A percentile compares a stretch with the other conserved stretches of the same genome.
Evolutionary conservation across 2,113 vertebrate genomes (phyloP).

Genomic region (Machaerirhynchus nigripectus): DNA sequence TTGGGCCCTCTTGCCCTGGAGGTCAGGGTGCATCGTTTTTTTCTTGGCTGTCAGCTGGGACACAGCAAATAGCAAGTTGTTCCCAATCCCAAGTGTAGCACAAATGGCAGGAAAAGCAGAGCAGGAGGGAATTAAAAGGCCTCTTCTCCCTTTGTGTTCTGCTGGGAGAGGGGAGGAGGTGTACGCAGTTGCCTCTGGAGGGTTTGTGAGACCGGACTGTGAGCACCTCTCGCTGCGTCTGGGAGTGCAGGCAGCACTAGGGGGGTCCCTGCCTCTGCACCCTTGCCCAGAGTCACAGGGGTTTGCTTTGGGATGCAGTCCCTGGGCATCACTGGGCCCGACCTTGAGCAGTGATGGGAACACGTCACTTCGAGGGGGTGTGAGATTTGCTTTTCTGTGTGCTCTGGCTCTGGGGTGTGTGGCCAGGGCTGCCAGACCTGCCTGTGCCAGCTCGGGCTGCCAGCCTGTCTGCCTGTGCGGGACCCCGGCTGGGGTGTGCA

Average conservation of each 20-base stretch:
- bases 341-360: fast-evolving
- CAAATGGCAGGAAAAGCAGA: background rate
- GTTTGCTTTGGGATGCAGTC: fast-evolving
- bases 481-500: fast-evolving
- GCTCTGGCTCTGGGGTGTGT: background rate
- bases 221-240: background rate
- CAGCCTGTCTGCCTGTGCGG: fast-evolving
- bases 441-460: background rate
- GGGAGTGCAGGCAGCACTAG: background rate
- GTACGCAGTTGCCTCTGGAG: background rate
- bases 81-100: background rate
- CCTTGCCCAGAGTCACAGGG: background rate
- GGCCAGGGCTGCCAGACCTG: background rate
- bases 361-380: fast-evolving
- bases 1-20: too few species aligned
- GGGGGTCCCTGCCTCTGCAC: background rate
- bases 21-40: fast-evolving
- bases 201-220: background rate
- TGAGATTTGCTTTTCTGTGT: fast-evolving
- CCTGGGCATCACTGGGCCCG: background rate
- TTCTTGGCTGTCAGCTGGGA: background rate
- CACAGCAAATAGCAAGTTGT: background rate
- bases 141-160: conserved; percentile 20
- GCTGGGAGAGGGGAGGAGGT: background rate
- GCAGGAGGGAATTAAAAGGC: background rate